Evolutionary conservation across 1,140 invertebrate genomes (phyloP), one percentile per base, ranked within the genome.

Genomic region (Drosophila quadrilineata): DNA sequence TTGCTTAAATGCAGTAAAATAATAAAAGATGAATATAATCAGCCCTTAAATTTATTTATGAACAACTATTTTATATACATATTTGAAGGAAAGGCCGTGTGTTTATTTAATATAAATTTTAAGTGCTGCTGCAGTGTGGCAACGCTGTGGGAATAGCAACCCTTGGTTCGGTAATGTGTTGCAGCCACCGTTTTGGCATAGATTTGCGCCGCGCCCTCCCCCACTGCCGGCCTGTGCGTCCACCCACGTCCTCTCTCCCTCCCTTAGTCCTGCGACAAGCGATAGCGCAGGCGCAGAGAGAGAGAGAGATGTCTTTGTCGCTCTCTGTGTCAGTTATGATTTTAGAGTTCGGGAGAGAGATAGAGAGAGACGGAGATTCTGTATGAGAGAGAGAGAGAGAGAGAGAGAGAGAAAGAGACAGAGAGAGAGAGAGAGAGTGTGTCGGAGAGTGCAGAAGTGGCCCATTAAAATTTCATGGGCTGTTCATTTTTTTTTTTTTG

Each of bases 381-480:
- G 26, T 3, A 14, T 21, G 17, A 12, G 67, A 60, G 59, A 70
- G 71, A 58, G 56, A 8, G 19, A 14, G 2, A 58, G 53, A 24
- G 26, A 17, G 36, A 26, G 29, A 8, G 14, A 2, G 33, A 17
- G 28, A 9, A 16, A n/a, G 70, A 53, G 28, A 8, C 17, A 19
- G 35, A 57, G 52, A 21, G 65, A 60, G 57, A 17, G 57, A 57
- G 59, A 68, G 67, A 57, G 63, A 26, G 29, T 28, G 14, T n/a
- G 17, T 29, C 26, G 43, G 48, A 52, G 38, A 49, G 35, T 28
- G 28, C 31, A 28, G 70, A 65, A 66, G 46, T 66, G 46, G 63
- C 48, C 64, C 52, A 76, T 82, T 56, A 69, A 69, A 54, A 62
- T 84, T 80, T 56, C 57, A 72, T 52, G 76, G 33, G 70, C 24